phyloP scores from a whole-genome alignment of 2,888 invertebrate species.

The Arge pagana region DNA sequence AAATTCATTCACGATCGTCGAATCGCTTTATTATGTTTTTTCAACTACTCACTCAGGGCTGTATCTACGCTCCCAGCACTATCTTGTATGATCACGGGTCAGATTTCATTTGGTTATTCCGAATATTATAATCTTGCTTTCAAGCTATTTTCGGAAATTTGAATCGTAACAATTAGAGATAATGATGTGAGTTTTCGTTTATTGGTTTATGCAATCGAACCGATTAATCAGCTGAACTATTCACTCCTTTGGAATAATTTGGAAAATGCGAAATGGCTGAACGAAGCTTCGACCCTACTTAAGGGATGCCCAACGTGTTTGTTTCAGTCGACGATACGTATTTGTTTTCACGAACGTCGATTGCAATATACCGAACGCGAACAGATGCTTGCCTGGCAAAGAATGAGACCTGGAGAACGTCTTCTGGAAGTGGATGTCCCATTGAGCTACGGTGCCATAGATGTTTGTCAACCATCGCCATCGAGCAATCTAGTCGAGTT shows the following conservation, averaged over 20 bases:
- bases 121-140: no score
- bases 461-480: slow-evolving; percentile 76
- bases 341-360: slow-evolving; percentile 95
- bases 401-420: slow-evolving; percentile 85
- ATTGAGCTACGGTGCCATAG: slow-evolving; percentile 87
- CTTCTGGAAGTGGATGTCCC: slow-evolving; percentile 93
- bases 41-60: no score
- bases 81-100: no score
- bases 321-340: slow-evolving; percentile 81
- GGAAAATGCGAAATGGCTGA: slow-evolving; percentile 41
- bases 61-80: no score
- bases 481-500: slow-evolving; percentile 82
- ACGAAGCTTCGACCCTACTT: slow-evolving; percentile 42
- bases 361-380: slow-evolving; percentile 95
- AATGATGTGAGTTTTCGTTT: no score
- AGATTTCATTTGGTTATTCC: no score
- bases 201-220: no score
- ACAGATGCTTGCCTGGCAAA: slow-evolving; percentile 91
- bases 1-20: no score
- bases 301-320: slow-evolving; percentile 41
- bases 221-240: no score
- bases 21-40: not conserved
- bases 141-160: no score
- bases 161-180: no score
- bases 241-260: no score